Evolutionary conservation across 92 coral and sea anemone genomes (phyloP), one percentile per base, ranked within the genome.

Genomic region (Blastomussa wellsi): DNA sequence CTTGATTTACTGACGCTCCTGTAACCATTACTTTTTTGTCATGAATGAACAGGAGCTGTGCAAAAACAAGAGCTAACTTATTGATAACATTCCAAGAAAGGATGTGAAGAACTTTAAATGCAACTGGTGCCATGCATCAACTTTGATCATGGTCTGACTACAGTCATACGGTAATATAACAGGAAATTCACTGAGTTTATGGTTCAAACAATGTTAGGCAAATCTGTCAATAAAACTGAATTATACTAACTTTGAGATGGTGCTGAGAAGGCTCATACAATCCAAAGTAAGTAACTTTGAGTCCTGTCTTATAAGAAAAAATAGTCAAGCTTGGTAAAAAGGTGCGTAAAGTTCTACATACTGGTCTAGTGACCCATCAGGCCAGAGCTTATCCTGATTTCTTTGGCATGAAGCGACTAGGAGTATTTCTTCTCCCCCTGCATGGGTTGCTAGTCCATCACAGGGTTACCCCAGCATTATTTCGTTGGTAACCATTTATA

Each of bases 1-100:
- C 98, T 84, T 91, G 92, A 67, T 96, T 96, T 26, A 94, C 98
- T 48, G 98, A 94, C 82, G 98, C 98, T 57, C 98, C 94, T 32
- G 86, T 87, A 28, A 96, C 94, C 28, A 90, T 77, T 2, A 93
- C 96, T 47, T 89, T 89, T 75, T 92, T 92, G 80, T 96, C 98
- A 93, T 94, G 95, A 78, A 92, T 90, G 74, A 96, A 94, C 52
- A 96, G 65, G 32, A 88, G 83, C 99, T 96, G 83, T 0, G 62
- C 22, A 90, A 37, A 77, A 65, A 55, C 7, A 47, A 39, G 37
- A 78, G 29, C n/a, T n/a, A n/a, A n/a, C n/a, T n/a, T n/a, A n/a
- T n/a, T n/a, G n/a, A n/a, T n/a, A n/a, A n/a, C n/a, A n/a, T n/a
- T n/a, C n/a, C n/a, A n/a, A n/a, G n/a, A n/a, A n/a, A n/a, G n/a